Percentiles rank a stretch among this genome's conserved stretches.
These are phyloP conservation scores for Andrena fulva DNA, from an alignment of 2,888 invertebrate genomes.

Conservation along the genomic window DNA sequence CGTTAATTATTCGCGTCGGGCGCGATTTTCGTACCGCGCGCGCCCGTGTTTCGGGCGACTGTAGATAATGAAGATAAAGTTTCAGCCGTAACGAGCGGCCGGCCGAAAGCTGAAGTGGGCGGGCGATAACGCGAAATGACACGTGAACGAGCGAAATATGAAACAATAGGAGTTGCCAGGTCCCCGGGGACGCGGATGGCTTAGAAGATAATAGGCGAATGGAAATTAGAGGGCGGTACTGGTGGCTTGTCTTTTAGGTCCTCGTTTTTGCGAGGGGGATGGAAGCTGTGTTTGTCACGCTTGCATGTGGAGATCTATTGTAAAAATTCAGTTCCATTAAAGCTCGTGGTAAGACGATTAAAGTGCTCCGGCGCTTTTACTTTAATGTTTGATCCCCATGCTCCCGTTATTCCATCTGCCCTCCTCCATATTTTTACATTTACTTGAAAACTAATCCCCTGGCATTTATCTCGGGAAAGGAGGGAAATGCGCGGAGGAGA, in stretches of 20 bases:
- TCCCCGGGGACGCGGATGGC: background rate
- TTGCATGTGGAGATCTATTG: background rate
- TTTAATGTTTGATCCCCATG: background rate
- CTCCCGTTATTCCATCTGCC: background rate
- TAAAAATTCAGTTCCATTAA: background rate
- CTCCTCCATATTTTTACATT: background rate
- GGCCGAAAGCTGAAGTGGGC: constrained; percentile 18
- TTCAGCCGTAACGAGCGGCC: constrained; percentile 32
- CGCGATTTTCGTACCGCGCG: constrained; percentile 4
- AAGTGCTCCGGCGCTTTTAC: background rate
- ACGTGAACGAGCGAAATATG: constrained; percentile 26
- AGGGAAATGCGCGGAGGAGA: background rate
- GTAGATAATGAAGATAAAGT: constrained; percentile 41
- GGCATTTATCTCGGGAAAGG: background rate
- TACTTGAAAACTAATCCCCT: background rate
- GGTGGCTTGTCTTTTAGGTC: background rate
- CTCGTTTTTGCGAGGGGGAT: background rate
- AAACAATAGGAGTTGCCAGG: constrained; percentile 9
- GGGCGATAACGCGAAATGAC: constrained; percentile 31
- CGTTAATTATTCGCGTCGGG: background rate
- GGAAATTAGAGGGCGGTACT: background rate
- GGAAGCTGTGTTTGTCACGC: background rate
- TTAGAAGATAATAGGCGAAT: background rate
- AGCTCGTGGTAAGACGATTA: background rate
- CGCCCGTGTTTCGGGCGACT: background rate